Evolutionary conservation across 2,888 invertebrate genomes (phyloP).

Genomic region (Lasioglossum leucozonium): DNA sequence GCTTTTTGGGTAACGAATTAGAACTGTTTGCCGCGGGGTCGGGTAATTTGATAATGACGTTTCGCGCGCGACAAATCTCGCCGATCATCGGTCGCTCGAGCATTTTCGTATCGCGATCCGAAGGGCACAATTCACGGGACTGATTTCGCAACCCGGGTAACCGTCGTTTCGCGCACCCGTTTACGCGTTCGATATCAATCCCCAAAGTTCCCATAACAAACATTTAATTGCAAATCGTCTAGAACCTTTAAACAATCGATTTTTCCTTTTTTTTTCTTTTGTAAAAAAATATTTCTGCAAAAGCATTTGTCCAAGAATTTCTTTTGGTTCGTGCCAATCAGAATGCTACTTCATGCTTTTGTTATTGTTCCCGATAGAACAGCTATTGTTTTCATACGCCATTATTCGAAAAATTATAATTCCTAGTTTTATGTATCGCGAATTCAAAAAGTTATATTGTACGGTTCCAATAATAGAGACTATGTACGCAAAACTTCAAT

Average conservation of each 20-base stretch:
- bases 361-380: no score
- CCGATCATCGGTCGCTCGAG: not conserved
- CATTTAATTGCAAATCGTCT: not conserved
- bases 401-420: no score
- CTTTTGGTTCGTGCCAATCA: not conserved
- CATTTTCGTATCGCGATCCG: not conserved
- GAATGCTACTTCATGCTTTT: no score
- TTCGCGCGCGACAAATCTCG: not conserved
- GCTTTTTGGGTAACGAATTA: slow-evolving; percentile 8
- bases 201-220: not conserved
- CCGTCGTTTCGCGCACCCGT: not conserved
- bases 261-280: not conserved
- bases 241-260: no score
- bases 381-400: no score
- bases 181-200: not conserved
- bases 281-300: not conserved
- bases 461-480: no score
- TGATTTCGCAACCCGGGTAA: not conserved
- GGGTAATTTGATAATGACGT: slow-evolving; percentile 6
- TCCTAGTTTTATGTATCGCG: no score
- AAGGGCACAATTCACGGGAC: not conserved
- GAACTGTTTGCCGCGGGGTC: not conserved
- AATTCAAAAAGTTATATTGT: no score
- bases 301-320: not conserved
- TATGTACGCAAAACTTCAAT: not conserved